Evolutionary conservation across 2,888 invertebrate genomes (phyloP).

Genomic region (Caenorhabditis macrosperma): DNA sequence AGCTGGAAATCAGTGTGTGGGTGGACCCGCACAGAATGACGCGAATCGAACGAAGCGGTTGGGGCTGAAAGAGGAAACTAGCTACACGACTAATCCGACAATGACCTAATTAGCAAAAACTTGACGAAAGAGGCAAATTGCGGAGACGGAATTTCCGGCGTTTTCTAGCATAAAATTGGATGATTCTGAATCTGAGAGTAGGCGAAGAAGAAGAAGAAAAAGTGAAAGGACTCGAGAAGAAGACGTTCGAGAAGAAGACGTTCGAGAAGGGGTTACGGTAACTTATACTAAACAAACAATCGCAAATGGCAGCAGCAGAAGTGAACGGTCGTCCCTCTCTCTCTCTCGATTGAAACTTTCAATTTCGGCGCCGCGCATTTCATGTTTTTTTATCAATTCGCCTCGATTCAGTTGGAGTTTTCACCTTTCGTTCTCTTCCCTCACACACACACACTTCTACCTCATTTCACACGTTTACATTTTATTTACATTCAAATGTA

Average conservation of each 20-base stretch:
- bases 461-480: constrained; percentile 61
- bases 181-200: constrained; percentile 1
- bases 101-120: constrained; percentile 56
- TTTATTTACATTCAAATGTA: constrained; percentile 58
- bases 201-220: constrained; percentile 3
- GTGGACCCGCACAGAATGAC: constrained; percentile 31
- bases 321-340: constrained; percentile 22
- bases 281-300: constrained; percentile 52
- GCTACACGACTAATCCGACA: constrained; percentile 31
- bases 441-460: constrained; percentile 49
- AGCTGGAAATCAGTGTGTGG: constrained; percentile 40
- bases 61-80: constrained; percentile 7
- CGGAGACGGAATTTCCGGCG: constrained; percentile 26
- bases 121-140: constrained; percentile 3
- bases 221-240: constrained; percentile 5
- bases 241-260: constrained; percentile 5
- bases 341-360: constrained; percentile 33
- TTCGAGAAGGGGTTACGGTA: constrained; percentile 47
- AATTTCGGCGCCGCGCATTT: constrained; percentile 45
- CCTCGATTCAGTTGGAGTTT: too few relatives aligned
- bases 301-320: constrained; percentile 25
- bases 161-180: constrained; percentile 52
- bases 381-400: constrained; percentile 45
- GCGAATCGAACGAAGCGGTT: constrained; percentile 13
- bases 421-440: not conserved